A percentile compares a stretch with the other conserved stretches of the same genome.
Conservation (phyloP, 2,113 vertebrate species). For the Myrmecophaga tridactyla region DNA sequence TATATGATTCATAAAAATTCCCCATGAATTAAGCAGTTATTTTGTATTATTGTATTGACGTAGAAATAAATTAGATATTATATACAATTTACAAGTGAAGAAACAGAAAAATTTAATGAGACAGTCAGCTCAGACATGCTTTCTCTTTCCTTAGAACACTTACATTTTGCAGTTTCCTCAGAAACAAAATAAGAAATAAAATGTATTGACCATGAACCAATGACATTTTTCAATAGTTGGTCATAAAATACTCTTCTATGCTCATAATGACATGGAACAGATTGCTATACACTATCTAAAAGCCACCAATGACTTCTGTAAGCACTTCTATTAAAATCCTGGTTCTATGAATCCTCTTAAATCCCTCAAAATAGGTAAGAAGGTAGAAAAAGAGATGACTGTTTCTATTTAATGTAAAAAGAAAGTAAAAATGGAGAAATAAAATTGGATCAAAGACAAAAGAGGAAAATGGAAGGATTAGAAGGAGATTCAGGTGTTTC, state of each 20-base stretch:
- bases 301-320: neutral
- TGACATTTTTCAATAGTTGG: slow-evolving; percentile 4
- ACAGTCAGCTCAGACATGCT: neutral
- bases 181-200: neutral
- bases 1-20: neutral
- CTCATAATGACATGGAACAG: neutral
- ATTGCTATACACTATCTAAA: neutral
- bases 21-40: neutral
- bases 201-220: neutral
- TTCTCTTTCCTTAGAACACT: neutral
- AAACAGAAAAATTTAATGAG: neutral
- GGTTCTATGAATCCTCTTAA: slow-evolving; percentile 47
- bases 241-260: slow-evolving; percentile 4
- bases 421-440: slow-evolving; percentile 21
- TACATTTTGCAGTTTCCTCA: neutral
- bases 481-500: neutral
- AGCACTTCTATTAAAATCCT: neutral
- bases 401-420: slow-evolving; percentile 9
- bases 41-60: neutral
- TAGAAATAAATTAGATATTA: neutral
- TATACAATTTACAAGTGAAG: slow-evolving; percentile 7
- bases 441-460: slow-evolving; percentile 15
- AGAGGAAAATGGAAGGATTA: neutral
- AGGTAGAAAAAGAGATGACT: neutral
- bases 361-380: neutral